Evolutionary conservation across 2,113 vertebrate species (phyloP).

Genomic region (Xenopus borealis): DNA sequence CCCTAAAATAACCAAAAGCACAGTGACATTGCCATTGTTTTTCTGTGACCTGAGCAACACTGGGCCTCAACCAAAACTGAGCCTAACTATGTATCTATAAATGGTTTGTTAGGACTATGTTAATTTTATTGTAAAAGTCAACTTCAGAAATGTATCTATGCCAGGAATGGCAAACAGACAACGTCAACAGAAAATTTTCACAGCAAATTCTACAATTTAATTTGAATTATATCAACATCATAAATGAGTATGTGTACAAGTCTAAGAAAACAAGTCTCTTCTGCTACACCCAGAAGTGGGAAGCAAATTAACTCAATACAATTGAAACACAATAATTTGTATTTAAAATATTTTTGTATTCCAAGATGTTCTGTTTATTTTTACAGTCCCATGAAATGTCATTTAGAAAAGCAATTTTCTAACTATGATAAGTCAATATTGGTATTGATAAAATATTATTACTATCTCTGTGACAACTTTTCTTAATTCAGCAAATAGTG

Average conservation of each 20-base stretch:
- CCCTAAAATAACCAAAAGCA: too few relatives aligned
- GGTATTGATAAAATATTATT: constrained; percentile 54
- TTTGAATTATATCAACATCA: constrained; percentile 10
- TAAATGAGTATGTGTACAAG: constrained; percentile 4
- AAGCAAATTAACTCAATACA: constrained; percentile 30
- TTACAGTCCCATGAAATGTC: constrained; percentile 43
- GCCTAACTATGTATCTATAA: too few relatives aligned
- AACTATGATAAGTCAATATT: constrained; percentile 55
- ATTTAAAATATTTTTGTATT: constrained; percentile 35
- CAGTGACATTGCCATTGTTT: too few relatives aligned
- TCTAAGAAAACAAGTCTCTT: constrained; percentile 19
- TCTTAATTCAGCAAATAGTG: constrained; percentile 70
- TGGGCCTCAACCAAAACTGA: too few relatives aligned
- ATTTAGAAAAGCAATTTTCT: constrained; percentile 53
- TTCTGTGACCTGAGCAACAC: too few relatives aligned
- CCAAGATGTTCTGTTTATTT: constrained; percentile 42
- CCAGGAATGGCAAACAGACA: neutral
- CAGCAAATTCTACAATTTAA: constrained; percentile 8
- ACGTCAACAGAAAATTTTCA: neutral
- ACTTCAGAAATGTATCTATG: neutral
- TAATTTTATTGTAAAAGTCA: neutral
- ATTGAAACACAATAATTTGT: constrained; percentile 39
- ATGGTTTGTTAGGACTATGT: too few relatives aligned
- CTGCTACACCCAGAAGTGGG: constrained; percentile 9
- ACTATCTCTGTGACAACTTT: constrained; percentile 61